Base-by-base conservation (phyloP, 2,797 vertebrate species). In the Myoxocephalus aenaeus region DNA sequence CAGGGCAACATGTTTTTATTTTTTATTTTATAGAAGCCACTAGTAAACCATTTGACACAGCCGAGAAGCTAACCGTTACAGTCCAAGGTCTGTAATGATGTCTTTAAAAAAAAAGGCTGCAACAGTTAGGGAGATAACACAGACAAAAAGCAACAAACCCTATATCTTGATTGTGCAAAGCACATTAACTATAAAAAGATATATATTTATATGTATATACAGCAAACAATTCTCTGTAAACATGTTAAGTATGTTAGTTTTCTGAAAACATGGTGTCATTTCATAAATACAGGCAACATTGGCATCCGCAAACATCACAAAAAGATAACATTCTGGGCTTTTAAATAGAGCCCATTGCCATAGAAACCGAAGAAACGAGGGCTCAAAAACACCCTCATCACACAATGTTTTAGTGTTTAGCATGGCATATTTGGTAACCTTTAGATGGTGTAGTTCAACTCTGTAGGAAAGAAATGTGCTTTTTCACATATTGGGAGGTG, bases 171-270 rank as follows among this genome's bases (percentile, higher is more conserved):
- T 95, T 97, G 96, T 96, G 96, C 96, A 96, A 95, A 97, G 96
- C 96, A 97, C 96, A 93, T 92, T 94, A 96, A 96, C 97, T 97
- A 96, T 96, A 97, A 97, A 96, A 97, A 96, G 95, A 96, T 95
- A 94, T 93, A 95, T 94, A 94, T 94, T 93, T 94, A 94, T 94
- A 94, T 93, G 95, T 98, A 97, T 98, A 93, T 97, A 99, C 98
- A 99, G 96, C 96, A 97, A 97, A 98, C 79, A 94, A 95, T 95
- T 96, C 93, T 97, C 94, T 99, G 97, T 99, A 99, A 99, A 99
- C 98, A 99, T 96, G 96, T 96, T 96, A 96, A 96, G 96, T 96
- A 96, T 96, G 97, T 96, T 96, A 97, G 94, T 95, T 96, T 96
- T 96, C 91, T 92, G 95, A 97, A 97, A 96, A 96, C 95, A 95